Base-by-base conservation (phyloP, 2,888 invertebrate genomes). In the Trachelus iudaicus region DNA sequence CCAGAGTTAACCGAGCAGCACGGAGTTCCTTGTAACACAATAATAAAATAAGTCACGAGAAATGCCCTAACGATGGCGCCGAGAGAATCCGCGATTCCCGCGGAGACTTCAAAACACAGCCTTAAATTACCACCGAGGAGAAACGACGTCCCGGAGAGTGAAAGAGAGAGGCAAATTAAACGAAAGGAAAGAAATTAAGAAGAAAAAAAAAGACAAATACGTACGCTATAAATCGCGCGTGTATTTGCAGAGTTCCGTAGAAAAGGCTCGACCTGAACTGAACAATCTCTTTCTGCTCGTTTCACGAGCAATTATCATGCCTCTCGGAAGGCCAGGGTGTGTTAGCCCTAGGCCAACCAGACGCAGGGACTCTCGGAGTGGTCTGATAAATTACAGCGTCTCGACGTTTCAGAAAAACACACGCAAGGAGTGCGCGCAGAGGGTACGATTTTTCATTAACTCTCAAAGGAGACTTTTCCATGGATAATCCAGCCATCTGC, bases 241-340 rank as follows among this genome's bases (percentile, higher is more conserved):
- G 40, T 56, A 56, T 56, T 56, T 56, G 23, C 40, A 56, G 40
- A 56, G 40, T 15, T 56, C 23, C 40, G 40, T 56, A 56, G 23
- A 15, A 56, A 56, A 56, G 40, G 9, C 40, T 23, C 40, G 23
- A 56, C 40, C 23, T 56, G 40, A 56, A 56, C 23, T 1, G 40
- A 56, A 56, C 40, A 56, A 56, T 56, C 40, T 56, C 40, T 56
- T 56, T 56, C 40, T 56, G 69, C 74, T 73, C 69, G 68, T 77
- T 37, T 73, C 35, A 35, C 34, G 35, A 31, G 56, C 73, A 77
- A 77, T 77, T 73, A 77, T 69, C 77, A 73, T 77, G 68, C 73
- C 74, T 34, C 30, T 34, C 56, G 73, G 68, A 73, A 76, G 56
- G 56, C 73, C 11, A 73, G 73, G 73, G 40, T 76, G 71, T 71